Evolutionary conservation across 2,797 vertebrate species (phyloP).

Genomic region (Heteromormyrus szaboi): DNA sequence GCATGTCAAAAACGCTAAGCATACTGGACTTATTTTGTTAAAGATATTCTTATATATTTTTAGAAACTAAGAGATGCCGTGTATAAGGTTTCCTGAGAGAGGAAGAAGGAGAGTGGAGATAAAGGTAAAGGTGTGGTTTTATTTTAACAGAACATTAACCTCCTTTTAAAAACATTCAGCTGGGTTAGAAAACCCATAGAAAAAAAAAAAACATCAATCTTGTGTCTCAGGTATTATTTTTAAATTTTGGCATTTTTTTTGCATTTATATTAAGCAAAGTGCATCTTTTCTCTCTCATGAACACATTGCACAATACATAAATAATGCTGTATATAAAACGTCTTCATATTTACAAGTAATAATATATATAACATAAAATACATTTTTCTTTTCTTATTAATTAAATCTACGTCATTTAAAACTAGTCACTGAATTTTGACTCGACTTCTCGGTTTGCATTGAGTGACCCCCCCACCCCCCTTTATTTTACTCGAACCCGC

Average conservation of each 20-base stretch:
- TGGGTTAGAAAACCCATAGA: slow-evolving; percentile 50
- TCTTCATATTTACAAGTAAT: slow-evolving; percentile 99
- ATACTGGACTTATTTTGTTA: background rate
- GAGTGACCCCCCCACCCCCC: slow-evolving; percentile 32
- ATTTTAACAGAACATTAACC: slow-evolving; percentile 64
- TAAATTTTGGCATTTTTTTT: slow-evolving; percentile 94
- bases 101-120: background rate
- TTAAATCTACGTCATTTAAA: slow-evolving; percentile 87
- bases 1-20: background rate
- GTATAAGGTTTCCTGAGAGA: background rate
- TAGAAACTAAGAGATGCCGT: background rate
- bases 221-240: slow-evolving; percentile 56
- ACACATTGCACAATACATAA: slow-evolving; percentile 99
- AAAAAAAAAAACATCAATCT: slow-evolving; percentile 50
- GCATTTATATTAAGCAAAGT: slow-evolving; percentile 99
- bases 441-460: background rate
- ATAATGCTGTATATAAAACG: slow-evolving; percentile 99
- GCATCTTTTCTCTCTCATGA: slow-evolving; percentile 94
- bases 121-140: slow-evolving; percentile 43
- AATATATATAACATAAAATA: slow-evolving; percentile 99
- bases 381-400: slow-evolving; percentile 79
- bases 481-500: slow-evolving; percentile 87
- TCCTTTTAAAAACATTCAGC: slow-evolving; percentile 31
- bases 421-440: slow-evolving; percentile 64
- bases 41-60: background rate